Base-by-base conservation (phyloP, 2,113 vertebrate species). In the Ifrita kowaldi region DNA sequence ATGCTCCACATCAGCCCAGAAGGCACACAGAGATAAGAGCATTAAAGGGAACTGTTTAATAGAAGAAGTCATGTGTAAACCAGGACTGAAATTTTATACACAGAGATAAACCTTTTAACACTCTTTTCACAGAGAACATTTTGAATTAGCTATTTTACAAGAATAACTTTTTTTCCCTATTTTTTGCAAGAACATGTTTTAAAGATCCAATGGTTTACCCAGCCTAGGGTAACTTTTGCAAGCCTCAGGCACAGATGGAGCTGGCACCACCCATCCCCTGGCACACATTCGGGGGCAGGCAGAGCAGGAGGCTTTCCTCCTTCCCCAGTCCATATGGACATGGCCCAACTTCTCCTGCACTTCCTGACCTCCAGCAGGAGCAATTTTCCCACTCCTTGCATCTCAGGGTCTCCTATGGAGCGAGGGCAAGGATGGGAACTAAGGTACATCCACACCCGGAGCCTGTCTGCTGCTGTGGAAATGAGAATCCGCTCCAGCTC, bases 11-110 rank as follows among this genome's bases (percentile, higher is more conserved):
- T 94, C 76, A 97, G 93, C 76, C 96, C 97, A 98, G 97, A 97
- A 98, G 97, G 98, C 92, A 55, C 57, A 71, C 0, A 11, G 83
- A 97, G 97, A 98, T 98, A 98, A 98, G 94, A 94, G 95, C 89
- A 96, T 98, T 97, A 98, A 95, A 86, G 55, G 69, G 62, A 78
- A 94, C 88, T 75, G 44, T 82, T 88, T 92, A 96, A 75, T 56
- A 96, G 87, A 97, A 91, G 52, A 95, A 97, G 88, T 90, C 67
- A 68, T 27, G 35, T 94, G 84, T 95, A 97, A 96, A 96, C 65
- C 71, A 93, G 86, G 93, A 90, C 67, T 93, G 87, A 97, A 71
- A 87, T 84, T 81, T 93, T 71, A 81, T 53, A 92, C 27, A 23
- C 16, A 87, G 68, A 42, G 63, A 97, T 83, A 97, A 97, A 96